Evolutionary conservation across 2,113 vertebrate genomes (phyloP).

Genomic region (Rhynchomys soricoides): DNA sequence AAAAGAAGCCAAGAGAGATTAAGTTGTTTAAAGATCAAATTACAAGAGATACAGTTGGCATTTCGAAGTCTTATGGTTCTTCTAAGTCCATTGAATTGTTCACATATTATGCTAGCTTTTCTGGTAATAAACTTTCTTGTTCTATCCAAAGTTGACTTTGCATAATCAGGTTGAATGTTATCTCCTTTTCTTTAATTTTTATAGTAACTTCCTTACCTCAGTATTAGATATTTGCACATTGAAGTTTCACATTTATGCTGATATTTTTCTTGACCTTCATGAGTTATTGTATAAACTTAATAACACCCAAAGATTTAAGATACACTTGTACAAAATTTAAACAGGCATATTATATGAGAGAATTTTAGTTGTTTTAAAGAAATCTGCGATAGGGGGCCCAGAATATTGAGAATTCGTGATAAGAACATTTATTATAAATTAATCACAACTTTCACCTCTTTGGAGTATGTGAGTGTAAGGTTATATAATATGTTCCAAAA

Average conservation of each 20-base stretch:
- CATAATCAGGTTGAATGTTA: neutral
- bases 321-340: neutral
- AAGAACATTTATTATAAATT: neutral
- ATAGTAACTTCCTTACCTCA: neutral
- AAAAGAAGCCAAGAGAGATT: neutral
- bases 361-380: constrained; percentile 20
- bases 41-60: neutral
- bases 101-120: neutral
- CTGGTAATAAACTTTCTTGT: neutral
- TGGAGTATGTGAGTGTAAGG: neutral
- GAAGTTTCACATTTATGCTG: neutral
- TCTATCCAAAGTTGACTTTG: neutral
- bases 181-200: neutral
- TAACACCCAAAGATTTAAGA: constrained; percentile 9
- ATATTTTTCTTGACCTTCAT: constrained; percentile 11
- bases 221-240: constrained; percentile 4
- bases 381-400: neutral
- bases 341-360: neutral
- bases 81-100: neutral
- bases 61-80: neutral
- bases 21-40: neutral
- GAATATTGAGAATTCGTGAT: constrained; percentile 6
- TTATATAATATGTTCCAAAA: neutral
- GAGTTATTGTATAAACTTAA: neutral
- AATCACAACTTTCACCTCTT: neutral